Percentiles rank a stretch among this genome's conserved stretches.
Evolutionary conservation across 2,113 vertebrate species (phyloP).

Genomic region (Corydoras maculifer): DNA sequence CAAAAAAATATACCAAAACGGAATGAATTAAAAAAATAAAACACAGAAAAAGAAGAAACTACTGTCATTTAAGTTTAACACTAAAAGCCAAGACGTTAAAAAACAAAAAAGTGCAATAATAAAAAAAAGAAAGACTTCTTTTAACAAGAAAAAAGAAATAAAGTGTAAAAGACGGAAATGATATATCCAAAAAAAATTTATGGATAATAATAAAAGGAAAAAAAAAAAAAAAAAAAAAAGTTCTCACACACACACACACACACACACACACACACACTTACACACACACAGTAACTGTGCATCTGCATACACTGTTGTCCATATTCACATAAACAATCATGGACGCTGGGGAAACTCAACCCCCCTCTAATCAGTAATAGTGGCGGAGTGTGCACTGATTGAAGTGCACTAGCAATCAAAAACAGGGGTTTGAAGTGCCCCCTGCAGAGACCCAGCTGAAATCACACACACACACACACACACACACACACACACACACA

Average conservation of each 20-base stretch:
- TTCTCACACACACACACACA: not conserved
- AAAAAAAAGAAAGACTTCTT: not conserved
- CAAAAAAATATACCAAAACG: not conserved
- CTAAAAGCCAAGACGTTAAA: not conserved
- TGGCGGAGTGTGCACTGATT: slow-evolving; percentile 37
- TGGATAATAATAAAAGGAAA: not conserved
- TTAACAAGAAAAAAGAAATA: not conserved
- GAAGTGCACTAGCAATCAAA: slow-evolving; percentile 45
- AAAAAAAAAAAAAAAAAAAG: not conserved
- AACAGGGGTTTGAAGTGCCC: slow-evolving; percentile 18
- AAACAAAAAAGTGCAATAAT: not conserved
- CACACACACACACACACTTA: too few species aligned
- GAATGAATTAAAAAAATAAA: not conserved
- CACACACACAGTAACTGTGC: too few species aligned
- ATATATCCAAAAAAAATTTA: not conserved
- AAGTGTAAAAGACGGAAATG: not conserved
- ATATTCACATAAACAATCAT: slow-evolving; percentile 52
- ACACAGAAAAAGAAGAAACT: not conserved
- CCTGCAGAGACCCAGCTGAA: slow-evolving; percentile 2
- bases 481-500: too few species aligned
- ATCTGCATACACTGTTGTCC: not conserved
- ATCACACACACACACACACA: not conserved
- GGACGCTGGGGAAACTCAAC: slow-evolving; percentile 17
- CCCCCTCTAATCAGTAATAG: slow-evolving; percentile 24
- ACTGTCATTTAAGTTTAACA: not conserved